Base-by-base conservation (phyloP, 35 echinoderm and acorn worm species). In the Apostichopus parvimensis region DNA sequence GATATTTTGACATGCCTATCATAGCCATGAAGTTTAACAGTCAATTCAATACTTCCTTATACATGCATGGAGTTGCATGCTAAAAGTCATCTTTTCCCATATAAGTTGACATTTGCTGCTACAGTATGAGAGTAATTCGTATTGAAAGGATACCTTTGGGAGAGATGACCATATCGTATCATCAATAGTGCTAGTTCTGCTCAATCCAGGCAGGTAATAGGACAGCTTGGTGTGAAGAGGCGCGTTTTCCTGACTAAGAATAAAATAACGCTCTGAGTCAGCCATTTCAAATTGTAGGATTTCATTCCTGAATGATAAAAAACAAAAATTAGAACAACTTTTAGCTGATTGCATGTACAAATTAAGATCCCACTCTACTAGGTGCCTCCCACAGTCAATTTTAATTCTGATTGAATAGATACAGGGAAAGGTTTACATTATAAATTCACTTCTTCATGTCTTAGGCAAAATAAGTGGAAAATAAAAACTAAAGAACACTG, bases 131-230 rank as follows among this genome's bases (percentile, higher is more conserved):
- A 45, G 34, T 45, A 45, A 45, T 45, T 45, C 1, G 34, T 45
- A 45, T 45, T 45, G 0, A 4, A 45, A 61, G 58, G 8, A 12
- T 73, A 85, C 81, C 53, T 87, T 72, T 57, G 92, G 73, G 68
- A 87, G 57, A 25, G 71, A 87, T 55, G 85, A 83, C 70, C 81
- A 87, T 5, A 72, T 55, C 8, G 26, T 77, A 56, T 87, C 85
- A 78, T 56, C 54, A 22, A 93, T 55, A 26, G 52, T 73, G 10
- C 80, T 77, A 53, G 55, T 71, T 10, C 75, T 93, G 61, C 85
- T 93, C n/a, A 93, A 59, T 78, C 85, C 92, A 57, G 70, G 56
- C 83, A 84, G 58, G 55, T 84, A 84, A 59, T 84, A 59, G 81
- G 55, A 84, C 53, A 84, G 3, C 53, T n/a, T 60, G 5, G 81